Conservation (phyloP, 2,888 invertebrate genomes). For the Lasioglossum figueresi region DNA sequence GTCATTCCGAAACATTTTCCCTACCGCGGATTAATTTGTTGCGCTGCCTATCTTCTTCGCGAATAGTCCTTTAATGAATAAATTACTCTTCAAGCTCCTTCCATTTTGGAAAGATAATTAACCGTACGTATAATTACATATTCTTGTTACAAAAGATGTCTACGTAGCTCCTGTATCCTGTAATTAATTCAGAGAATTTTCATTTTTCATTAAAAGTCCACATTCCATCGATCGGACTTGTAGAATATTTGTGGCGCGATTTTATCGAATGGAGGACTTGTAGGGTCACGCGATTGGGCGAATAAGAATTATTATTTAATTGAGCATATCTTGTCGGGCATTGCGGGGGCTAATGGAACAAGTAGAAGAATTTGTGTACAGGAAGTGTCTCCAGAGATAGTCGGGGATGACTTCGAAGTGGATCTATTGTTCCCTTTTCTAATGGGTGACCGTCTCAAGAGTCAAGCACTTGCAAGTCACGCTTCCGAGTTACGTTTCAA, state of each 20-base stretch:
- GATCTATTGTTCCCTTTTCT: conserved; percentile 11
- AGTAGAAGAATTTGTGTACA: conserved; percentile 7
- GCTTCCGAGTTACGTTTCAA: conserved; percentile 18
- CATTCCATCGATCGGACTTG: neutral
- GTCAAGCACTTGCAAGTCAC: conserved; percentile 14
- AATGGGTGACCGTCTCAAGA: conserved; percentile 19
- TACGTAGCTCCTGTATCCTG: too few species aligned
- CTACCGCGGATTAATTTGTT: conserved; percentile 6
- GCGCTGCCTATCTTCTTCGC: neutral
- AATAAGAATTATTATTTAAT: neutral
- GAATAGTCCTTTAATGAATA: neutral
- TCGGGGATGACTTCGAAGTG: conserved; percentile 4
- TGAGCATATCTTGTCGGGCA: neutral
- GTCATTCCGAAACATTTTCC: conserved; percentile 23
- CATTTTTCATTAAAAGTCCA: neutral
- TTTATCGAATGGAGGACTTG: neutral
- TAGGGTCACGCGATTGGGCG: neutral
- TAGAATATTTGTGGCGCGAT: neutral
- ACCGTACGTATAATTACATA: neutral
- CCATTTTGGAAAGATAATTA: neutral
- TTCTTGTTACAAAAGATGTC: neutral
- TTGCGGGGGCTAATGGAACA: neutral
- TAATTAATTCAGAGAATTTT: too few species aligned
- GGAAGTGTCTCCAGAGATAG: conserved; percentile 12
- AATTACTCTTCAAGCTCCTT: neutral